These are phyloP conservation scores for Salarias fasciatus DNA, from an alignment of 2,797 vertebrate genomes.

Conservation along the genomic window DNA sequence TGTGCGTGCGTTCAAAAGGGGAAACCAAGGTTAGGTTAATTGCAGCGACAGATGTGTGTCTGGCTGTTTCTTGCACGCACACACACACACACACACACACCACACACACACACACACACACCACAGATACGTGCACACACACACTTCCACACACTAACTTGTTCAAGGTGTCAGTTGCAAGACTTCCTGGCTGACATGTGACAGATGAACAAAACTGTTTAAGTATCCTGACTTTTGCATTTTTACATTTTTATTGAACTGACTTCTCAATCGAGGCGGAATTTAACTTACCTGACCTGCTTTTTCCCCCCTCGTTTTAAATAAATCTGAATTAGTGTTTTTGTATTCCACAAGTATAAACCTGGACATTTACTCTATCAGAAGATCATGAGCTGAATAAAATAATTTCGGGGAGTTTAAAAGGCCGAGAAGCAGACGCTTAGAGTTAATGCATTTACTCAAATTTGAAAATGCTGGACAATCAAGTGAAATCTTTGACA, in stretches of 20 bases:
- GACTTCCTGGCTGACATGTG: conserved; percentile 44
- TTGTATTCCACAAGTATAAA: no score
- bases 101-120: conserved; percentile 20
- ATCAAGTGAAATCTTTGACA: no score
- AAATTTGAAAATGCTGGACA: no score
- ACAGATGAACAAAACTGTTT: conserved; percentile 35
- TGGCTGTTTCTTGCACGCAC: conserved; percentile 40
- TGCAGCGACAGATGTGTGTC: conserved; percentile 75
- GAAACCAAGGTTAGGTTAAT: conserved; percentile 84
- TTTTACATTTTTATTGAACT: conserved; percentile 11
- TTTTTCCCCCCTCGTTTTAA: no score
- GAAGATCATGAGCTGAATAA: no score
- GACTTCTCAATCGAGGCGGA: neutral
- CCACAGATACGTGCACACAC: no score
- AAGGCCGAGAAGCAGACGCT: no score
- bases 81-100: conserved; percentile 12
- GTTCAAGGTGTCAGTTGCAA: conserved; percentile 36
- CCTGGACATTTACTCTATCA: no score
- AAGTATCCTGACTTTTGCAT: conserved; percentile 19
- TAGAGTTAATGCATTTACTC: no score
- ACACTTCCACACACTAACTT: conserved; percentile 9
- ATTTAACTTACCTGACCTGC: neutral
- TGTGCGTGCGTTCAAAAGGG: conserved; percentile 57
- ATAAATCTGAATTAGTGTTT: no score
- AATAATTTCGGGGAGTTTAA: no score